Base-by-base conservation (phyloP, 92 coral and sea anemone genomes). In the Palythoa caribaeorum region DNA sequence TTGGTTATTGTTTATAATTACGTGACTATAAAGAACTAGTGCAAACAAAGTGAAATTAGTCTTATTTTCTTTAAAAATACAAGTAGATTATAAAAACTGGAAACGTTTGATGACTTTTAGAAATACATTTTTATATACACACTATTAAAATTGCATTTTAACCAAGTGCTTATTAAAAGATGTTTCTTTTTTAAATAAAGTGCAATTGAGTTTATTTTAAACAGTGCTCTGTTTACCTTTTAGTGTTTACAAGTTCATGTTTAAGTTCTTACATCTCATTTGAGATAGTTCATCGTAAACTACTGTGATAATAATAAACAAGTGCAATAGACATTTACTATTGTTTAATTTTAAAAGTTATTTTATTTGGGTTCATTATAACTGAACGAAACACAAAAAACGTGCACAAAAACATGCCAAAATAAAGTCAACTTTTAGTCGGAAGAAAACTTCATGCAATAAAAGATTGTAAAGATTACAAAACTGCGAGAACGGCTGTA, bases 401-500 rank as follows among this genome's bases (percentile, higher is more conserved):
- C 17, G 47, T 14, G 6, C 16, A 8, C 17, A 8, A 12, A 28
- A 37, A 13, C 8, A 38, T 63, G 9, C 70, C 20, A 2, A 70
- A 36, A 11, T 36, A 10, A 9, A 36, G 28, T 12, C 16, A 6
- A 12, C 16, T 6, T 11, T 21, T 17, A 10, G 47, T 9, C 5
- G 28, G 5, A 5, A 70, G 6, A 36, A 0, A 70, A 70, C 14
- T 70, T 35, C 16, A 16, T 70, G 75, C 48, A 70, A 70, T 28
- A 70, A 12, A 14, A 40, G 48, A 37, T 51, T 37, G 19, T 81
- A 50, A 9, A 9, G 44, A 47, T 20, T 7, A 66, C 47, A 65
- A 20, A 80, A 60, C 73, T 65, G 62, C 57, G 65, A 65, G 76
- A 53, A 70, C 28, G 76, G 68, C 60, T 37, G 50, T 79, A 47